A percentile compares a stretch with the other conserved stretches of the same genome.
Conservation (phyloP, 2,113 vertebrate genomes). For the Pantherophis guttatus region DNA sequence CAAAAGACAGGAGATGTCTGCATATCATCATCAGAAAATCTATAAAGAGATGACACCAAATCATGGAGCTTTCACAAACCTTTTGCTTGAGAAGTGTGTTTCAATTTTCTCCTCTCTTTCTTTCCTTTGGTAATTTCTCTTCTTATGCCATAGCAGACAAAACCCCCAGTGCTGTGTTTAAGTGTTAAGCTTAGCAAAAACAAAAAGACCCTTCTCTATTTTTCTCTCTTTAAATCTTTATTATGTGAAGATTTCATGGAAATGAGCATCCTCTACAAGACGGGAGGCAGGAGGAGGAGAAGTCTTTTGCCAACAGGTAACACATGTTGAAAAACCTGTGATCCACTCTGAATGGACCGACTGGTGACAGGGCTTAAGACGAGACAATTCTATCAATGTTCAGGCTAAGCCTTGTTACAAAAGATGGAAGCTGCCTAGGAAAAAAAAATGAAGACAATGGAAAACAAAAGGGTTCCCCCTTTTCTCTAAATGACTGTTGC, state of each 20-base stretch:
- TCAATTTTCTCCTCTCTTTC: constrained; percentile 32
- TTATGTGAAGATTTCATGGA: neutral
- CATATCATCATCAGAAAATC: constrained; percentile 48
- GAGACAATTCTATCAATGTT: constrained; percentile 50
- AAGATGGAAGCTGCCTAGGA: constrained; percentile 60
- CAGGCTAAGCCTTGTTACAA: constrained; percentile 52
- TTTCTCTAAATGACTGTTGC: constrained; percentile 72
- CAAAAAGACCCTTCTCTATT: neutral
- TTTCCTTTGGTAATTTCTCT: constrained; percentile 43
- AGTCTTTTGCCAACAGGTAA: constrained; percentile 32
- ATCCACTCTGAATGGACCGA: constrained; percentile 63
- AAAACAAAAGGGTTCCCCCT: constrained; percentile 67
- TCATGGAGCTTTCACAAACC: constrained; percentile 27
- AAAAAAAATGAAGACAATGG: constrained; percentile 67
- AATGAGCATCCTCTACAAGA: neutral
- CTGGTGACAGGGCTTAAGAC: constrained; percentile 51
- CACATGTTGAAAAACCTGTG: constrained; percentile 20
- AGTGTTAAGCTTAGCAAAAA: constrained; percentile 37
- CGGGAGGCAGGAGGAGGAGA: constrained; percentile 17
- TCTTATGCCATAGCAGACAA: constrained; percentile 42
- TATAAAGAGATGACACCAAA: constrained; percentile 50
- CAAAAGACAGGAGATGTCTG: constrained; percentile 15
- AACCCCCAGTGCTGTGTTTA: constrained; percentile 35
- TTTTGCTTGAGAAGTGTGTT: constrained; percentile 36
- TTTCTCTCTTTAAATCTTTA: neutral